Base-by-base conservation (phyloP, 2,888 invertebrate genomes). In the Oligia fasciuncula region DNA sequence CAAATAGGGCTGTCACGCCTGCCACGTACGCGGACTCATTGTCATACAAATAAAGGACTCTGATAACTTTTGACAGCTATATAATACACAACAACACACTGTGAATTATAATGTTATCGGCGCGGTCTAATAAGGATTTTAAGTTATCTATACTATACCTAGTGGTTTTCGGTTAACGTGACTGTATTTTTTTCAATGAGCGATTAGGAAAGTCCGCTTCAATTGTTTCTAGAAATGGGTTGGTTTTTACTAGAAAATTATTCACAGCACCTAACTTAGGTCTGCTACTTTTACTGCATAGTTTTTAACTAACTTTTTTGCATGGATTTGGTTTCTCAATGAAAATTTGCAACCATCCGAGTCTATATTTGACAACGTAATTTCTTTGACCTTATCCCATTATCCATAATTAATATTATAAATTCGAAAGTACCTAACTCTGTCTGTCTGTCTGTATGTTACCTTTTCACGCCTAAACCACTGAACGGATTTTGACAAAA, bases 1-100 rank as follows among this genome's bases (percentile, higher is more conserved):
- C 76, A 9, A 74, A 68, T 84, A 88, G 88, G 90, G 88, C 71
- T 88, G 81, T 14, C 84, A 81, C 85, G 83, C 76, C 71, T 88
- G 81, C 19, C 84, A 81, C 85, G 83, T 77, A 69, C 79, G 69
- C 60, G 63, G 46, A 81, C 78, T 67, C 72, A 85, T 81, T 83
- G 81, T 81, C 75, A 83, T 73, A 83, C 78, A 78, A 85, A 83
- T 77, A 76, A 78, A 73, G 78, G 63, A 70, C 68, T 65, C 62
- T 75, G 77, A 80, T 78, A 80, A 80, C 35, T 80, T 78, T 83
- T 77, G 79, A 82, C 79, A 87, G 75, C 73, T 84, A 35, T 83
- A 79, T 83, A 79, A 73, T 81, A 35, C n/a, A 81, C 57, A 70
- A 81, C 57, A 70, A 76, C 87, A 75, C 57, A 71, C 70, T 17